A percentile compares a stretch with the other conserved stretches of the same genome.
Evolutionary conservation across 2,888 invertebrate species (phyloP).

Genomic region (Palloptera scutellata): DNA sequence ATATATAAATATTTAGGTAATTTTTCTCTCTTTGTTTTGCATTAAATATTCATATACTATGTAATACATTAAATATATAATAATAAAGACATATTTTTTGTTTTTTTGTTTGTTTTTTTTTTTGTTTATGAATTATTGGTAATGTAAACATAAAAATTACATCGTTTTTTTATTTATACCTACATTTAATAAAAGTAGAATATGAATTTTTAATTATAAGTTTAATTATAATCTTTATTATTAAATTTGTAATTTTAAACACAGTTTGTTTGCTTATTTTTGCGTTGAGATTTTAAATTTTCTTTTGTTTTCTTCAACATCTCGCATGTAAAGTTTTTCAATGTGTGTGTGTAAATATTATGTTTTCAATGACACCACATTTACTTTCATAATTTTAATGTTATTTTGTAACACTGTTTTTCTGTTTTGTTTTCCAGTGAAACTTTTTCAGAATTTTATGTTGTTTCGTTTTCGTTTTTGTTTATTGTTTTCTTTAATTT

Average conservation of each 20-base stretch:
- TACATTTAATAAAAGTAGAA: background rate
- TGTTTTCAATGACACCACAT: conserved; percentile 21
- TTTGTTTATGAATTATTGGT: background rate
- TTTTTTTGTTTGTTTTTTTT: background rate
- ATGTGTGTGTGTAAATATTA: background rate
- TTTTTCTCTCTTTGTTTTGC: too few relatives aligned
- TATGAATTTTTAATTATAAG: background rate
- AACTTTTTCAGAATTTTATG: conserved; percentile 13
- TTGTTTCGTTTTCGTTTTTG: conserved; percentile 16
- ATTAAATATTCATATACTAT: background rate
- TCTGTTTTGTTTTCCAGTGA: conserved; percentile 16
- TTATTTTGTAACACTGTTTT: conserved; percentile 29
- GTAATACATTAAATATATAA: background rate
- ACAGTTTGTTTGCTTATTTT: conserved; percentile 44
- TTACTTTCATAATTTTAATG: conserved; percentile 10
- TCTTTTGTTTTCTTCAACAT: conserved; percentile 6
- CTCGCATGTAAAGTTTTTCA: conserved; percentile 11
- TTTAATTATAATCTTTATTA: background rate
- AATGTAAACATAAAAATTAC: background rate
- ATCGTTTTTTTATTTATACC: background rate
- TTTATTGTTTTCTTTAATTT: conserved; percentile 30
- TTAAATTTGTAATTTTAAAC: conserved; percentile 56
- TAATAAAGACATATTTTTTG: background rate
- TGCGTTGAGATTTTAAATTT: conserved; percentile 5
- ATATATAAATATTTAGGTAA: background rate